phyloP scores from a whole-genome alignment of 1,140 invertebrate genomes.

The Drosophila tani region DNA sequence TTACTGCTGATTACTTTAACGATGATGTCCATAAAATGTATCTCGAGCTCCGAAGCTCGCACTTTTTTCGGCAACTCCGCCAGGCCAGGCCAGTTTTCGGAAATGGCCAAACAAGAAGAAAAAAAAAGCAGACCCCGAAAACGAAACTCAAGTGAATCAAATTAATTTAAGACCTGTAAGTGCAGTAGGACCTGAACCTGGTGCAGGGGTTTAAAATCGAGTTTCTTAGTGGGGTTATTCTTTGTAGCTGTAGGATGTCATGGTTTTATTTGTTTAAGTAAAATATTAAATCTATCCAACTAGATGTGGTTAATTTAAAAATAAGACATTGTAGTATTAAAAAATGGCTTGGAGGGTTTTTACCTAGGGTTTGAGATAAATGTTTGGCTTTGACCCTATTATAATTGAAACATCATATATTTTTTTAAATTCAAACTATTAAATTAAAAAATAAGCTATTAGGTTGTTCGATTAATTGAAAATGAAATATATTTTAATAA shows the following conservation, averaged over 20 bases:
- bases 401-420: too few relatives aligned
- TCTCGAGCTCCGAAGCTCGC: conserved; percentile 51
- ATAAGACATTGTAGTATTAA: too few relatives aligned
- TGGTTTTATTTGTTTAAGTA: too few relatives aligned
- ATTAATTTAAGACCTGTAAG: conserved; percentile 37
- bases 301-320: too few relatives aligned
- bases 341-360: too few relatives aligned
- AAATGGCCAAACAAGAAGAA: conserved; percentile 17
- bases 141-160: conserved; percentile 33
- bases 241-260: not conserved
- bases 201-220: not conserved
- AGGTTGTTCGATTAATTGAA: too few relatives aligned
- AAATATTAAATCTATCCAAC: too few relatives aligned
- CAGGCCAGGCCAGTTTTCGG: conserved; percentile 56
- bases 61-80: conserved; percentile 44
- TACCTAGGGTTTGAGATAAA: too few relatives aligned
- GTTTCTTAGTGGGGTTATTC: not conserved
- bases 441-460: too few relatives aligned
- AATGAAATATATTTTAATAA: too few relatives aligned
- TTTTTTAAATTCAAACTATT: too few relatives aligned
- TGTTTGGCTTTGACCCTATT: too few relatives aligned
- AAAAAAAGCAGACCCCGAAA: not conserved
- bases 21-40: conserved; percentile 79
- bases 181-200: not conserved
- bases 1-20: conserved; percentile 81